Evolutionary conservation across 2,113 vertebrate species (phyloP).

Genomic region (Nibea albiflora): DNA sequence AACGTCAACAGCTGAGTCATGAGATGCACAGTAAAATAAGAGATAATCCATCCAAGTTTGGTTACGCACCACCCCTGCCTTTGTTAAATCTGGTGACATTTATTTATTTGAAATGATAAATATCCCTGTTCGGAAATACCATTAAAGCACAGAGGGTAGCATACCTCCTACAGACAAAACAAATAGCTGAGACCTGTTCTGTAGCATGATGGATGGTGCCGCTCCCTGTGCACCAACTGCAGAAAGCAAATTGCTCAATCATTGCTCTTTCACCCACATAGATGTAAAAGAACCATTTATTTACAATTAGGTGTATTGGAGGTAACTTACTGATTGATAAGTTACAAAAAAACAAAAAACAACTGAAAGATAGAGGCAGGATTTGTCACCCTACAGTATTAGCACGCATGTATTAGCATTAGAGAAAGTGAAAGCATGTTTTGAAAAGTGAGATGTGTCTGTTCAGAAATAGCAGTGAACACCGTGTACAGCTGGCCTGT

Average conservation of each 20-base stretch:
- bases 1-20: slow-evolving; percentile 34
- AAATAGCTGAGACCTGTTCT: slow-evolving; percentile 36
- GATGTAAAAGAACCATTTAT: slow-evolving; percentile 10
- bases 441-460: neutral
- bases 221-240: slow-evolving; percentile 24
- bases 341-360: neutral
- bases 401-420: neutral
- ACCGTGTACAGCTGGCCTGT: no score
- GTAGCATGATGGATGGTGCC: slow-evolving; percentile 16
- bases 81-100: slow-evolving; percentile 28
- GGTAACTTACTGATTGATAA: slow-evolving; percentile 13
- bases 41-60: slow-evolving; percentile 38
- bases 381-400: neutral
- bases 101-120: slow-evolving; percentile 35
- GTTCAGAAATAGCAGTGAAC: neutral
- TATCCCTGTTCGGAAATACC: slow-evolving; percentile 25
- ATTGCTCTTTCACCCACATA: slow-evolving; percentile 20
- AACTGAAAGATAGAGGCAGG: neutral
- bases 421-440: slow-evolving; percentile 22
- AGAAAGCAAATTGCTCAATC: slow-evolving; percentile 40
- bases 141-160: slow-evolving; percentile 16
- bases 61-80: slow-evolving; percentile 14
- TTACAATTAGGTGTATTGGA: slow-evolving; percentile 6
- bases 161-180: slow-evolving; percentile 38
- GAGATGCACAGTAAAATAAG: slow-evolving; percentile 34